A percentile compares a stretch with the other conserved stretches of the same genome.
Conservation (phyloP, 2,113 vertebrate genomes). For the Pagrus major region DNA sequence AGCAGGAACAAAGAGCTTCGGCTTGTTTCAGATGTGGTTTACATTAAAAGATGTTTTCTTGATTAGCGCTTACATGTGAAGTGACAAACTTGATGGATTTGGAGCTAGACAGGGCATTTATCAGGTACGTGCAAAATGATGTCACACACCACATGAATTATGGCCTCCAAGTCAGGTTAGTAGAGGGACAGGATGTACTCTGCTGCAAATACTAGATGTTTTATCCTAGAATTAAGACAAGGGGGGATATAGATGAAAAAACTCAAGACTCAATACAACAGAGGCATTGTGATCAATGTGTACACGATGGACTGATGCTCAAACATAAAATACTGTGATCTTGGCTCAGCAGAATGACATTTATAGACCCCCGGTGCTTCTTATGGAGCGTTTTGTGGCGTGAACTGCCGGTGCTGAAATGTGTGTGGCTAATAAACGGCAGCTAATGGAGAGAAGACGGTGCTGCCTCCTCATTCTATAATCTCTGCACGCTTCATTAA, state of each 20-base stretch:
- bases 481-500: constrained; percentile 64
- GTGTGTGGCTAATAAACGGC: constrained; percentile 69
- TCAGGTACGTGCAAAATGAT: constrained; percentile 47
- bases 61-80: constrained; percentile 56
- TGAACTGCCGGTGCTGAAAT: constrained; percentile 51
- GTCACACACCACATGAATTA: constrained; percentile 49
- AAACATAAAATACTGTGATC: constrained; percentile 56
- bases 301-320: constrained; percentile 25
- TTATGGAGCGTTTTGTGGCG: constrained; percentile 56
- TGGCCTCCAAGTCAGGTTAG: constrained; percentile 31
- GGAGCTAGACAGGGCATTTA: constrained; percentile 44
- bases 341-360: constrained; percentile 58
- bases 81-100: constrained; percentile 53
- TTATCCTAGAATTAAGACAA: background rate
- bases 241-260: background rate
- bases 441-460: constrained; percentile 66
- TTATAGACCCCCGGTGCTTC: constrained; percentile 66
- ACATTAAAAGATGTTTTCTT: constrained; percentile 29
- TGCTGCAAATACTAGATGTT: background rate
- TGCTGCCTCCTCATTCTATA: constrained; percentile 48
- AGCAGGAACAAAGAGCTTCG: background rate
- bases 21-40: constrained; percentile 14
- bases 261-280: background rate
- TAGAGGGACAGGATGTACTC: background rate
- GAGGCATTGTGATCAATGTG: constrained; percentile 30